Conservation (phyloP, 2,113 vertebrate species). For the Atherinomorus stipes region DNA sequence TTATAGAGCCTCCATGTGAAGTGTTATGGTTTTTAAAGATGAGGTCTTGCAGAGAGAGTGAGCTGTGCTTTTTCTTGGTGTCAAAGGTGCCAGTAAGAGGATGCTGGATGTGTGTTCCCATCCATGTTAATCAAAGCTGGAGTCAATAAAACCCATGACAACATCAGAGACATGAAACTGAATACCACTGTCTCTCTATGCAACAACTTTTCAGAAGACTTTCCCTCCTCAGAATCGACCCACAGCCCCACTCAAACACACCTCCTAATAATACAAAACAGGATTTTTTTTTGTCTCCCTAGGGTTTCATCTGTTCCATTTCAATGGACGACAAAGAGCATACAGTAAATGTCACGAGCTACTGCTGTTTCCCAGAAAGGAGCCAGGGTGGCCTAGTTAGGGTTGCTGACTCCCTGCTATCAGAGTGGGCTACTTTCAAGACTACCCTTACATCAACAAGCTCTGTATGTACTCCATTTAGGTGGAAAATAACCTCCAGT, state of each 20-base stretch:
- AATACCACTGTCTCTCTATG: background rate
- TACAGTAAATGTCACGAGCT: constrained; percentile 58
- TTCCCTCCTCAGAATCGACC: constrained; percentile 2
- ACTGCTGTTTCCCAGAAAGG: constrained; percentile 33
- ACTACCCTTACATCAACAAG: constrained; percentile 24
- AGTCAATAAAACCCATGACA: background rate
- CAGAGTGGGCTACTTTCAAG: constrained; percentile 36
- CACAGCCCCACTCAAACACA: background rate
- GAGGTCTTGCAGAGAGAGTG: background rate
- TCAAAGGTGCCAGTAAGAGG: no score
- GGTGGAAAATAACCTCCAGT: constrained; percentile 22
- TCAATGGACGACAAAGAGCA: constrained; percentile 48
- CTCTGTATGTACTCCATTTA: constrained; percentile 20
- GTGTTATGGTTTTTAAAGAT: background rate
- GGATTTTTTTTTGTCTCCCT: background rate
- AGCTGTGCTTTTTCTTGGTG: no score
- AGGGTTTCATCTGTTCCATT: constrained; percentile 50
- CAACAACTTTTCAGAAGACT: background rate
- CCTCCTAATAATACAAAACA: constrained; percentile 9
- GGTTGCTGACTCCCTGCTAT: constrained; percentile 47
- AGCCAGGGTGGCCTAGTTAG: constrained; percentile 61
- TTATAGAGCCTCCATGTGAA: background rate
- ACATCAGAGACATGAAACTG: background rate
- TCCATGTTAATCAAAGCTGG: background rate
- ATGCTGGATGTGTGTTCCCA: background rate